Base-by-base conservation (phyloP, 2,113 vertebrate genomes). In the Rutilus rutilus region DNA sequence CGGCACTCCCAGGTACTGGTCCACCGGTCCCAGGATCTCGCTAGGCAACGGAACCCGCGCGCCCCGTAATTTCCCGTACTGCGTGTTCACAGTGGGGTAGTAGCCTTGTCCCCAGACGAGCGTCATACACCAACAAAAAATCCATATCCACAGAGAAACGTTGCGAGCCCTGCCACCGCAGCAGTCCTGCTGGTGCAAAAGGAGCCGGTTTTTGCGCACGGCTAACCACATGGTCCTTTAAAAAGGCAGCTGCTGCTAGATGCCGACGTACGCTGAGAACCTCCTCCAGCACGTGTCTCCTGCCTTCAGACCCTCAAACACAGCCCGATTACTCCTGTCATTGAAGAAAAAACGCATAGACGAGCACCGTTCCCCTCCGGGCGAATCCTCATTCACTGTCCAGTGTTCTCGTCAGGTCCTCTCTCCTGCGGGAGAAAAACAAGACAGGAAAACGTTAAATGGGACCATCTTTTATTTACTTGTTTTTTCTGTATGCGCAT, bases 11-110 rank as follows among this genome's bases (percentile, higher is more conserved):
- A 97, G 92, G 82, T 97, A 97, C 90, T 99, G 98, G 92, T 99
- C 98, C 93, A 99, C 98, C 0, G 98, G 98, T 7, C 98, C 98
- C 90, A 99, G 94, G 88, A 99, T 99, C 93, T 99, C 98, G 11
- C 97, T 99, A 62, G 97, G 97, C 90, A 99, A 89, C 0, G 98
- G 97, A 85, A 99, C 96, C 0, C 98, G 95, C 88, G 97, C 95
- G 9, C 98, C 98, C 74, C 98, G 93, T 77, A 99, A 94, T 90
- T 99, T 99, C 88, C 98, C 98, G 2, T 97, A 99, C 94, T 99
- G 97, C 0, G 98, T 99, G 93, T 99, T 99, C 93, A 99, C 97
- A 21, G 97, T 98, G 62, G 98, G 98, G 0, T 97, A 96, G 90
- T 97, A 97, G 93, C 94, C 96, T 92, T 99, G 97, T 85, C 94